Evolutionary conservation across 1,140 invertebrate genomes (phyloP), one percentile per base, ranked within the genome.

Genomic region (Oedothorax gibbosus): DNA sequence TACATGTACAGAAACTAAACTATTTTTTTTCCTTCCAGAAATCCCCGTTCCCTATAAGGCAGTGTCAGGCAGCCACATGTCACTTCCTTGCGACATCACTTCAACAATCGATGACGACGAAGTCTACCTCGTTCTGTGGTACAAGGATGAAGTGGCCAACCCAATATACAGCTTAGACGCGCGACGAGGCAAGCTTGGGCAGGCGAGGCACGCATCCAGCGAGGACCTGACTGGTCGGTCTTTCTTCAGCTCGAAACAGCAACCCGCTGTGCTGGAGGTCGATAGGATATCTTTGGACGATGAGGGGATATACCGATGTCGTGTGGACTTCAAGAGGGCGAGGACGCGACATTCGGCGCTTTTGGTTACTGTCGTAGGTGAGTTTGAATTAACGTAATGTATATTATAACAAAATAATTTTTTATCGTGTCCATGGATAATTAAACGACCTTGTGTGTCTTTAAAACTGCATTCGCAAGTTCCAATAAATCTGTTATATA

Each of bases 121-220:
- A 87, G 95, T 96, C 86, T 95, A 96, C 90, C 95, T 97, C 93
- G 95, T 97, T 85, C 91, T 97, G 8, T 97, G 96, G 96, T 97
- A 96, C 90, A 93, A 95, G 87, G 95, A 96, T 88, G 93, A 93
- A 73, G 94, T 93, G 35, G 86, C 88, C 11, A 86, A 85, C 18
- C 88, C 88, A 6, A 88, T 88, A 54, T 88, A 87, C 72, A 88
- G 87, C 20, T 18, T 88, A 6, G 88, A 88, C 66, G 87, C 88
- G 5, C 51, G 88, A 78, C 86, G 87, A n/a, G 83, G 83, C 14
- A 60, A 62, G 21, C 35, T 85, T 11, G 83, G 83, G 8, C 83
- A 87, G 51, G 86, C 83, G 0, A 84, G 80, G 62, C 86, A 87
- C 14, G 73, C 86, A 8, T 79, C 83, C 9, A 73, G 66, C 57